These are phyloP conservation scores for Ceyx margarethae DNA, from an alignment of 2,113 vertebrate genomes.

Conservation along the genomic window DNA sequence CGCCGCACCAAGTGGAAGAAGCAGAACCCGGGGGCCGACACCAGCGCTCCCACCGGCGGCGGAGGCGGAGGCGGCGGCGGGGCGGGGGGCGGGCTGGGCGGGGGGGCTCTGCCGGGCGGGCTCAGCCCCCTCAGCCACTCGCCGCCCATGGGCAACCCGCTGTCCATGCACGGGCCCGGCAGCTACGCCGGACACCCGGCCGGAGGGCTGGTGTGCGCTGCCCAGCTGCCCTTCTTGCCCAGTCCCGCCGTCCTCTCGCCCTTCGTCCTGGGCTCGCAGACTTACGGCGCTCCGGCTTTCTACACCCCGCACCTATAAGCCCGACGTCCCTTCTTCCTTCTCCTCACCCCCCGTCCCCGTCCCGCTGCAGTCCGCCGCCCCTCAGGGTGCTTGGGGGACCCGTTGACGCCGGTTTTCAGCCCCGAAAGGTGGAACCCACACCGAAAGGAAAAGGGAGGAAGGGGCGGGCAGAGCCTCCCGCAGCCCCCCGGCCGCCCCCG, in stretches of 20 bases:
- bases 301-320: conserved; percentile 93
- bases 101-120: conserved; percentile 75
- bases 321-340: background rate
- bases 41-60: conserved; percentile 82
- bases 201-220: conserved; percentile 86
- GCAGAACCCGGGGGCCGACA: conserved; percentile 90
- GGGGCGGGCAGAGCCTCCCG: background rate
- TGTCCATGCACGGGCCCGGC: conserved; percentile 88
- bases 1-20: conserved; percentile 98
- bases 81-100: conserved; percentile 57
- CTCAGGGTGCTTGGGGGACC: background rate
- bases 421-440: background rate
- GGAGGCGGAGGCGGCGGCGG: conserved; percentile 65
- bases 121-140: conserved; percentile 87
- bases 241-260: conserved; percentile 92
- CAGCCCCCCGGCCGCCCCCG: too few species aligned
- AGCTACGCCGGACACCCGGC: conserved; percentile 83
- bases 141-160: conserved; percentile 86
- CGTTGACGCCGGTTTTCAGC: background rate
- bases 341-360: background rate
- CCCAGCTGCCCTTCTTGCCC: conserved; percentile 92
- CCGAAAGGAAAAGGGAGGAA: background rate
- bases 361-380: background rate
- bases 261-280: conserved; percentile 94
- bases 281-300: conserved; percentile 92